These are phyloP conservation scores for Colaptes auratus DNA, from an alignment of 2,113 vertebrate genomes.

Conservation along the genomic window DNA sequence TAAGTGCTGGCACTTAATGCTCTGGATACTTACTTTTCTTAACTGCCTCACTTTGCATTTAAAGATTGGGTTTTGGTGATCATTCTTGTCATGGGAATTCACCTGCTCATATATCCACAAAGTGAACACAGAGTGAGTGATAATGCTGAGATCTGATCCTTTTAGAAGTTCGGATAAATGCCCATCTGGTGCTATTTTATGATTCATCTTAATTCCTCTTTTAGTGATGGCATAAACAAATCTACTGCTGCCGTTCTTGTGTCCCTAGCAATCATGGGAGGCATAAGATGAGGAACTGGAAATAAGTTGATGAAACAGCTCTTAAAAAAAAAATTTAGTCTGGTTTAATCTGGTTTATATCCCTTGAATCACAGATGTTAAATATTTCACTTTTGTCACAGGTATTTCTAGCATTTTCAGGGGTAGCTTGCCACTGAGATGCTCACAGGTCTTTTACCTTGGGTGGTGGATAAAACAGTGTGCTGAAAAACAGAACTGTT, in stretches of 20 bases:
- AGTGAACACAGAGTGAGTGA: neutral
- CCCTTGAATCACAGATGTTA: neutral
- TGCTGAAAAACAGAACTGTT: neutral
- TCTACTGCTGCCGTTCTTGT: neutral
- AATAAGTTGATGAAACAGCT: neutral
- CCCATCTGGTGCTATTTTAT: neutral
- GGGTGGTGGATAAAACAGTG: neutral
- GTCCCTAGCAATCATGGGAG: neutral
- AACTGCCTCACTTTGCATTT: neutral
- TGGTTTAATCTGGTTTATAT: neutral
- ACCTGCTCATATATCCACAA: neutral
- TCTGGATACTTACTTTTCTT: neutral
- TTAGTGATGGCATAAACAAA: neutral
- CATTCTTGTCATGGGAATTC: neutral
- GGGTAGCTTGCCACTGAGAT: neutral
- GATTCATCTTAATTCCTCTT: neutral
- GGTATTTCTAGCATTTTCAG: neutral
- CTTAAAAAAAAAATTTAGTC: neutral
- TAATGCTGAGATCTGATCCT: neutral
- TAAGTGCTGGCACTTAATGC: neutral
- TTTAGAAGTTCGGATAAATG: neutral
- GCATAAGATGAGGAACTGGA: neutral
- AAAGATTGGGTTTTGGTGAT: neutral
- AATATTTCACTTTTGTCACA: neutral
- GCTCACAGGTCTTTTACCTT: neutral